Base-by-base conservation (phyloP, 2,888 invertebrate species). In the Petrolisthes cinctipes region DNA sequence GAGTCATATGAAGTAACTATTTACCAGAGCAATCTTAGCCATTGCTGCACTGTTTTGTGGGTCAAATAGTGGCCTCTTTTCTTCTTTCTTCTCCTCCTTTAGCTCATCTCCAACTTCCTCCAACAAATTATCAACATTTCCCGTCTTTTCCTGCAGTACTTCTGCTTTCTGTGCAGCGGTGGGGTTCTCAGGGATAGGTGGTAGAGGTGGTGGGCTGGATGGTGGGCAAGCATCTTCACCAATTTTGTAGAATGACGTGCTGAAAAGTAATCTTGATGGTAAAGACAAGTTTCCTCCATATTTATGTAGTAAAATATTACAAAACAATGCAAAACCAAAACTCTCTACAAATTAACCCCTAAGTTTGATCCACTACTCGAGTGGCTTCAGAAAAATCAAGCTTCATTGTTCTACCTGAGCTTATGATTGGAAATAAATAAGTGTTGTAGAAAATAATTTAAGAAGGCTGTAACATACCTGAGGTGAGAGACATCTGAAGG, bases 21-120 rank as follows among this genome's bases (percentile, higher is more conserved):
- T 78, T 71, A 89, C 89, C 89, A 80, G 84, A 66, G 89, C 89
- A 82, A 89, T 89, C 75, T 86, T 89, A 4, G 89, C 89, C 89
- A 89, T 89, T 23, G 89, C 89, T n/a, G 86, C 83, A 79, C 89
- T 89, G 56, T 57, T 85, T 23, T 85, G 86, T 23, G 89, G 89
- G 57, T 89, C 80, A 82, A 89, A 89, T 7, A 78, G 71, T 57
- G 83, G 23, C 76, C 84, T 89, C 76, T 89, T 83, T 66, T 89
- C 89, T 56, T 84, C 81, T 66, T 86, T 87, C 23, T 83, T 78
- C 73, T 86, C 73, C 57, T 81, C 54, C 51, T 68, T 80, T n/a
- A 9, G 61, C 61, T 86, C 86, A 23, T 66, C 84, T 51, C n/a
- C 85, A 37, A 78, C 78, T 76, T 54, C 78, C 84, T 66, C 75